phyloP scores from a whole-genome alignment of 2,888 invertebrate genomes.

The Trachelus iudaicus region DNA sequence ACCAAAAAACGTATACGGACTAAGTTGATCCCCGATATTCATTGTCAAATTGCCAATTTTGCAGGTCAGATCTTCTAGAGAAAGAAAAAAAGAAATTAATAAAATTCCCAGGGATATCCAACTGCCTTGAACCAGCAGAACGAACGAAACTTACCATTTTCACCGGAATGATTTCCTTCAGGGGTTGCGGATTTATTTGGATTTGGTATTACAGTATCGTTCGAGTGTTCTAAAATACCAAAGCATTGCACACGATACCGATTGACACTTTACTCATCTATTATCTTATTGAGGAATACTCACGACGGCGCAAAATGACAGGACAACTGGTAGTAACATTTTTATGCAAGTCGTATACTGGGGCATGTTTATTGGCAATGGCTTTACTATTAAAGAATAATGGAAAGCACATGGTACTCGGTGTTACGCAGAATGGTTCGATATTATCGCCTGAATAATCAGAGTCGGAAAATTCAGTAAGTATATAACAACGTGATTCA shows the following conservation, averaged over 20 bases:
- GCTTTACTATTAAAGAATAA: slow-evolving; percentile 20
- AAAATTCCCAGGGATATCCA: no score
- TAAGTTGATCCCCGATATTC: no score
- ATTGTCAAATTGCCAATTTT: no score
- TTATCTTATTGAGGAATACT: slow-evolving; percentile 28
- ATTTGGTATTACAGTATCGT: slow-evolving; percentile 26
- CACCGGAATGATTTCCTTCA: no score
- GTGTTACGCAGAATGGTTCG: slow-evolving; percentile 45
- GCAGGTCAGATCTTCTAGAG: no score
- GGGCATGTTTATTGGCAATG: slow-evolving; percentile 41
- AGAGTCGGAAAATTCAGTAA: background rate
- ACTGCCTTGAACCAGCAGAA: no score
- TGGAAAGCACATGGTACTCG: slow-evolving; percentile 30
- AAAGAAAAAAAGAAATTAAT: no score
- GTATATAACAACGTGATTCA: background rate
- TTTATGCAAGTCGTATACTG: slow-evolving; percentile 32
- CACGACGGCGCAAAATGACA: slow-evolving; percentile 40
- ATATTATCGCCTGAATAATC: slow-evolving; percentile 37
- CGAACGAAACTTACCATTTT: no score
- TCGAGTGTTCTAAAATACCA: slow-evolving; percentile 34
- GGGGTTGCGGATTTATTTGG: background rate
- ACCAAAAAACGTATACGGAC: no score
- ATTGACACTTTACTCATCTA: background rate
- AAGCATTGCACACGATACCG: no score
- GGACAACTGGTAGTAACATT: no score